These are phyloP conservation scores for Cryptops parisi DNA, from an alignment of 2,888 invertebrate genomes.

Conservation along the genomic window DNA sequence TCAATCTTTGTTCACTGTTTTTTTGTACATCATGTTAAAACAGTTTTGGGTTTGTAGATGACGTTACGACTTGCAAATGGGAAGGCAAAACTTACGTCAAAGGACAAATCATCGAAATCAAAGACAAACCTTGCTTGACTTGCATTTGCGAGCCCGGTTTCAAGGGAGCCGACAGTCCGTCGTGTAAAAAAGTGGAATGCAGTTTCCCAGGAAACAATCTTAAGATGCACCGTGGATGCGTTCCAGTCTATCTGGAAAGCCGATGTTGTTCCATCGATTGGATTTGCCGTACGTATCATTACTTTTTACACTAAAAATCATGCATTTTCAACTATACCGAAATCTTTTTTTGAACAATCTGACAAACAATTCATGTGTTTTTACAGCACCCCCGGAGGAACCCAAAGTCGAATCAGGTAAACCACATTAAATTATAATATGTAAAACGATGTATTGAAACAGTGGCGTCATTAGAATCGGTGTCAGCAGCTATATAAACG, in stretches of 20 bases:
- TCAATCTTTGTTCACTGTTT: background rate
- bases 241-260: constrained; percentile 24
- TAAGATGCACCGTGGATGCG: constrained; percentile 20
- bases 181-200: constrained; percentile 16
- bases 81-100: constrained; percentile 14
- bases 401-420: background rate
- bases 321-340: background rate
- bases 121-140: constrained; percentile 16
- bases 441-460: too few relatives aligned
- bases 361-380: too few relatives aligned
- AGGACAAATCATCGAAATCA: constrained; percentile 16
- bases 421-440: too few relatives aligned
- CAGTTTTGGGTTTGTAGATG: too few relatives aligned
- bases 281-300: constrained; percentile 21
- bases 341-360: too few relatives aligned
- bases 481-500: too few relatives aligned
- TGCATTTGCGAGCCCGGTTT: constrained; percentile 15
- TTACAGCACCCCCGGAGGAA: constrained; percentile 4
- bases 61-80: constrained; percentile 11
- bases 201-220: constrained; percentile 16
- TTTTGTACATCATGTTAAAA: too few relatives aligned
- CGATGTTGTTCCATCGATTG: constrained; percentile 21
- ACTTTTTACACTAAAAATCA: background rate
- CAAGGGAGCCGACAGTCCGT: constrained; percentile 15
- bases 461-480: too few relatives aligned